These are phyloP conservation scores for Stramonita haemastoma DNA, from an alignment of 2,888 invertebrate genomes.

Conservation along the genomic window DNA sequence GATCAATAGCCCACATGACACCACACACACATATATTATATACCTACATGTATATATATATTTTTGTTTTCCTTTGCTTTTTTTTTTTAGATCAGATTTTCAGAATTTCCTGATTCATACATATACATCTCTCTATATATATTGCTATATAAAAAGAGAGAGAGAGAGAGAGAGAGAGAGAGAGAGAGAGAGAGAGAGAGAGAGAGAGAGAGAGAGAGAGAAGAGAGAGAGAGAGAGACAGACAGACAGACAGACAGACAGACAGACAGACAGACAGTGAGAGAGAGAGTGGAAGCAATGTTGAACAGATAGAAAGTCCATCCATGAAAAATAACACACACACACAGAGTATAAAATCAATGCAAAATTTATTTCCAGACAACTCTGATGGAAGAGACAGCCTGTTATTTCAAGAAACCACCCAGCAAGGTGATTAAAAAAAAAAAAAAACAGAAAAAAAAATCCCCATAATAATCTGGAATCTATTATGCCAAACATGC, in stretches of 20 bases:
- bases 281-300: neutral
- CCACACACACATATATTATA: too few species aligned
- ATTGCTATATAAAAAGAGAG: neutral
- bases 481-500: neutral
- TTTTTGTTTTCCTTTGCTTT: too few species aligned
- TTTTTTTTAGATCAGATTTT: too few species aligned
- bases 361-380: neutral
- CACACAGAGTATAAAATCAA: neutral
- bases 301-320: neutral
- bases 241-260: neutral
- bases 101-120: too few species aligned
- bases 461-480: neutral
- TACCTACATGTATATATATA: too few species aligned
- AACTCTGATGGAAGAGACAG: neutral
- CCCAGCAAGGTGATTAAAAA: too few species aligned
- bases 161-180: neutral
- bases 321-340: neutral
- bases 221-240: neutral
- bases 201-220: constrained; percentile 4
- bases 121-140: too few species aligned
- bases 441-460: too few species aligned
- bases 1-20: too few species aligned
- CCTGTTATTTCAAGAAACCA: too few species aligned
- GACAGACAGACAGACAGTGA: neutral
- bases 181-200: constrained; percentile 5